Percentiles rank a stretch among this genome's conserved stretches.
Conservation (phyloP, 2,113 vertebrate genomes). For the Romanogobio albipinnatus region DNA sequence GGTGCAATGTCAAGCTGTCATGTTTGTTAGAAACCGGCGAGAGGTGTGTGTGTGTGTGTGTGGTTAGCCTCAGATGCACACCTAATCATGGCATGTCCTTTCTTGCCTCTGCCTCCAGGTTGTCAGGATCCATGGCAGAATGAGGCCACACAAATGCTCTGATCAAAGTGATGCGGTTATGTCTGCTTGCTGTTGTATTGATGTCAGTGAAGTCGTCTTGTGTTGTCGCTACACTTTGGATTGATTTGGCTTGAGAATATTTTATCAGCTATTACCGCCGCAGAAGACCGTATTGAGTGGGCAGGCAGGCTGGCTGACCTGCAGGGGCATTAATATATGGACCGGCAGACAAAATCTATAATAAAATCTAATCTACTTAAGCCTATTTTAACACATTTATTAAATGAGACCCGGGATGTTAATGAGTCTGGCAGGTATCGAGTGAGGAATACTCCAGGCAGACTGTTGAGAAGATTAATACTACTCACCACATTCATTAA, state of each 20-base stretch:
- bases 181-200: conserved; percentile 20
- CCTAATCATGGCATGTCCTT: conserved; percentile 47
- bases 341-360: conserved; percentile 9
- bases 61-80: conserved; percentile 37
- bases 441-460: conserved; percentile 29
- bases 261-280: not conserved
- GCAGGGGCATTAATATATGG: not conserved
- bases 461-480: conserved; percentile 41
- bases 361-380: conserved; percentile 27
- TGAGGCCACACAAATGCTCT: conserved; percentile 45
- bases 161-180: not conserved
- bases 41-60: conserved; percentile 25
- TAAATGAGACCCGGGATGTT: conserved; percentile 3
- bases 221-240: not conserved
- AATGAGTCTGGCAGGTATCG: conserved; percentile 37
- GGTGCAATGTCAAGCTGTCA: conserved; percentile 43
- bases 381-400: conserved; percentile 25
- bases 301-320: not conserved
- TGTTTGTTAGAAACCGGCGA: conserved; percentile 49
- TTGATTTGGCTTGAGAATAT: conserved; percentile 32
- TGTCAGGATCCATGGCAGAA: conserved; percentile 57
- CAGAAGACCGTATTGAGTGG: not conserved
- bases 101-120: conserved; percentile 31
- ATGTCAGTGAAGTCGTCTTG: conserved; percentile 7
- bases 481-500: conserved; percentile 37